These are phyloP conservation scores for Geotrypetes seraphini DNA, from an alignment of 2,797 vertebrate species.

Conservation along the genomic window DNA sequence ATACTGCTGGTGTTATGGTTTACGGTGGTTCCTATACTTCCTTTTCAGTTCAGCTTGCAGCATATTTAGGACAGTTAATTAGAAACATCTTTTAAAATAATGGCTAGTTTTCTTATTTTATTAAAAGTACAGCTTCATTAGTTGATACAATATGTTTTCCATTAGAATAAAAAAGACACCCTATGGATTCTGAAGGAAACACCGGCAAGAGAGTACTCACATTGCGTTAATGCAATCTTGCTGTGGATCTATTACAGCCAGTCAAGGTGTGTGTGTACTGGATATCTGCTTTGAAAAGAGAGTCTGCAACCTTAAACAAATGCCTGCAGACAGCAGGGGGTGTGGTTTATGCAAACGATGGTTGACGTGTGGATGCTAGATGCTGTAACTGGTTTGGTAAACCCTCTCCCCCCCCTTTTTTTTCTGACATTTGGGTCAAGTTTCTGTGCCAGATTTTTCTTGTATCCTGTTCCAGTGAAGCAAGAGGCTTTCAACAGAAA, in stretches of 20 bases:
- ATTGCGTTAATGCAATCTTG: conserved; percentile 35
- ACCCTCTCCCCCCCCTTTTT: conserved; percentile 45
- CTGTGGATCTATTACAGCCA: conserved; percentile 42
- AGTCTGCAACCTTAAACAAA: conserved; percentile 43
- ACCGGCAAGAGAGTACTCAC: conserved; percentile 44
- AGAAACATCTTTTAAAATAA: conserved; percentile 19
- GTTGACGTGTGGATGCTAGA: conserved; percentile 52
- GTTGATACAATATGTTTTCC: conserved; percentile 29
- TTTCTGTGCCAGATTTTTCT: conserved; percentile 43
- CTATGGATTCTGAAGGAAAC: conserved; percentile 12
- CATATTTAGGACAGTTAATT: conserved; percentile 14
- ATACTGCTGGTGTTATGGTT: conserved; percentile 24
- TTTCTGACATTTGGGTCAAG: conserved; percentile 44
- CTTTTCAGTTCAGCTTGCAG: too few species aligned
- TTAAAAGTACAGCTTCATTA: conserved; percentile 30
- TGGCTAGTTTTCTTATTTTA: conserved; percentile 25
- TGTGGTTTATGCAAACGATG: conserved; percentile 54
- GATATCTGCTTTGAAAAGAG: conserved; percentile 35
- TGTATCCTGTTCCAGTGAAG: conserved; percentile 18
- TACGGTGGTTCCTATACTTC: conserved; percentile 1
- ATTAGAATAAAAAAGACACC: conserved; percentile 14
- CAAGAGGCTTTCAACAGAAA: conserved; percentile 22
- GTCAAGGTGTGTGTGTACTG: conserved; percentile 34
- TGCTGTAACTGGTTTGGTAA: conserved; percentile 47
- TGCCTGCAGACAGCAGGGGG: conserved; percentile 43